These are phyloP conservation scores for Glyphotaelius pellucidus DNA, from an alignment of 2,888 invertebrate genomes.

Conservation along the genomic window DNA sequence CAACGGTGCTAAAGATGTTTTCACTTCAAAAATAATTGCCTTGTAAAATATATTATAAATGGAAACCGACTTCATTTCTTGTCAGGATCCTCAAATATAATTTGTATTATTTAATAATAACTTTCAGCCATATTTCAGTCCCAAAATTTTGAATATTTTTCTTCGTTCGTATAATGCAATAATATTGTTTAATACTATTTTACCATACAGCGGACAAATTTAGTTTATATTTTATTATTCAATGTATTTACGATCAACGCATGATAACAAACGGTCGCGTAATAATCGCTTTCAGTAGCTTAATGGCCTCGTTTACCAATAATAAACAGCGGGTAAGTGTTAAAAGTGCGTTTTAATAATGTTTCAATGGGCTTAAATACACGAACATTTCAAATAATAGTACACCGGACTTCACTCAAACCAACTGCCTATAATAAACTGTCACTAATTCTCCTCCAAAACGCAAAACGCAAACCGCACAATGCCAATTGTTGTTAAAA, in stretches of 20 bases:
- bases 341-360: background rate
- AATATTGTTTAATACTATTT: background rate
- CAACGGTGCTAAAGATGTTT: too few species aligned
- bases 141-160: too few species aligned
- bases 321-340: background rate
- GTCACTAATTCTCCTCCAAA: background rate
- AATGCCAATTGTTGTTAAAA: too few species aligned
- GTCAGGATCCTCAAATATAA: too few species aligned
- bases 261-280: background rate
- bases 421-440: background rate
- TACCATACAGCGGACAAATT: background rate
- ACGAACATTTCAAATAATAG: background rate
- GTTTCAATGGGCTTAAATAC: background rate
- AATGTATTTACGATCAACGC: background rate
- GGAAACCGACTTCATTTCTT: too few species aligned
- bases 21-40: too few species aligned
- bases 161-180: too few species aligned
- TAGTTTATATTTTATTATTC: background rate
- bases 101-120: too few species aligned
- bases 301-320: constrained; percentile 2
- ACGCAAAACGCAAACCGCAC: too few species aligned
- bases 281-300: background rate
- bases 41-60: too few species aligned
- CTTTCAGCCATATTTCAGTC: too few species aligned
- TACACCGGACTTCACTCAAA: background rate